Base-by-base conservation (phyloP, 2,113 vertebrate species). In the Verasper variegatus region DNA sequence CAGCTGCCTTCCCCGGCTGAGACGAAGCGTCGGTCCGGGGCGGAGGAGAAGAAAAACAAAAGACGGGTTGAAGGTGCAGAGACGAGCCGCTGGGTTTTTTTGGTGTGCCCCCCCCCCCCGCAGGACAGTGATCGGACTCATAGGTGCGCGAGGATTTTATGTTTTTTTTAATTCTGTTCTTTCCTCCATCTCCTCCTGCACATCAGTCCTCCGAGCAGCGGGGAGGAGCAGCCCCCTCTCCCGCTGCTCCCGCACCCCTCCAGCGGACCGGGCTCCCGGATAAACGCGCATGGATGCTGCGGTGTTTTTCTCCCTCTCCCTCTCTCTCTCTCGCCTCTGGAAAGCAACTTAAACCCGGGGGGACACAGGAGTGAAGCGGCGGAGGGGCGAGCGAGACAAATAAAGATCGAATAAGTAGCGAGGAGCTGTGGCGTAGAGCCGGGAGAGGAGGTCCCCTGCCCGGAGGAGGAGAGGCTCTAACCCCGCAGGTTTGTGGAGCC, bases 1-100 rank as follows among this genome's bases (percentile, higher is more conserved):
- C 78, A 64, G 86, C 89, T 84, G 68, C 80, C 66, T 63, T 59
- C 17, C 57, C 78, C 80, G 84, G 83, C 64, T 45, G 27, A 45
- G 49, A 59, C 40, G 58, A 40, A 24, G 35, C 21, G 24, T 82
- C 71, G 73, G 65, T 76, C 58, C 52, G 18, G 59, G 54, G 26
- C 35, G 62, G 65, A 70, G 4, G 55, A 45, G 21, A 21, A 56
- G 61, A 23, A 8, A 18, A 5, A 58, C 35, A 42, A 31, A 31
- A 60, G 26, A 18, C 47, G 47, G 47, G 47, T 2, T n/a, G 62
- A 66, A 64, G 71, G 2, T 12, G 56, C 51, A 52, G 10, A 72
- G 23, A 78, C 57, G 35, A 27, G 40, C 40, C 40, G 40, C 40
- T 42, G 40, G 40, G 12, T 42, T 42, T 42, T 42, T 37, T 9